Base-by-base conservation (phyloP, 2,888 invertebrate genomes). In the Mactromeris polynyma region DNA sequence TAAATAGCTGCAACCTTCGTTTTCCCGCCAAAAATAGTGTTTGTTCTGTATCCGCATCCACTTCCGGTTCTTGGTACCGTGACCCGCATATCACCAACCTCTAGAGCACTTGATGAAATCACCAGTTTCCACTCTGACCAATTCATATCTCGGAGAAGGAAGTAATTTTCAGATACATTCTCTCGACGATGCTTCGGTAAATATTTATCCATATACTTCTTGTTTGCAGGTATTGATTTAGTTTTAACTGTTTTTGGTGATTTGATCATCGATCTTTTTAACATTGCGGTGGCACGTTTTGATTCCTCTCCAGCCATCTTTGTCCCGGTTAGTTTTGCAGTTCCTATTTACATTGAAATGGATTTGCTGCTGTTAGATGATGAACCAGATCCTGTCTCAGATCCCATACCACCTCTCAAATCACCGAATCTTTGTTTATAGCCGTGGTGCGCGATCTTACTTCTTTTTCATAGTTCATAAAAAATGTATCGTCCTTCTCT, bases 71-170 rank as follows among this genome's bases (percentile, higher is more conserved):
- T 89, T 81, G 88, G 85, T 36, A 78, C 51, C 88, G 89, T 90
- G 19, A 69, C 33, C 0, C 33, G 19, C 17, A 46, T 69, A 51
- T 83, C 82, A 38, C 54, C 86, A 36, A 58, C 36, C n/a, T 36
- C 58, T 26, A 21, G 54, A n/a, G 46, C 73, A 14, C n/a, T 77
- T 21, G 91, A 89, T 31, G 90, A 84, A n/a, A 94, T 87, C 19
- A 79, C 92, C 54, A 92, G 81, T 58, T 92, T 64, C 94, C 94
- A 94, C 77, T 86, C 87, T n/a, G 94, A 93, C 94, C 94, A 94
- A 17, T 80, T 79, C 40, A 92, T 58, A n/a, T 89, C 90, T 33
- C 90, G 92, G 26, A 94, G 83, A 58, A 90, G 81, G 79, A 94
- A 94, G 81, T 94, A 92, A n/a, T 89, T 87, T 46, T 91, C 88